Percentiles rank a stretch among this genome's conserved stretches.
Evolutionary conservation across 2,888 invertebrate species (phyloP).

Genomic region (Lepidochrysops patricia): DNA sequence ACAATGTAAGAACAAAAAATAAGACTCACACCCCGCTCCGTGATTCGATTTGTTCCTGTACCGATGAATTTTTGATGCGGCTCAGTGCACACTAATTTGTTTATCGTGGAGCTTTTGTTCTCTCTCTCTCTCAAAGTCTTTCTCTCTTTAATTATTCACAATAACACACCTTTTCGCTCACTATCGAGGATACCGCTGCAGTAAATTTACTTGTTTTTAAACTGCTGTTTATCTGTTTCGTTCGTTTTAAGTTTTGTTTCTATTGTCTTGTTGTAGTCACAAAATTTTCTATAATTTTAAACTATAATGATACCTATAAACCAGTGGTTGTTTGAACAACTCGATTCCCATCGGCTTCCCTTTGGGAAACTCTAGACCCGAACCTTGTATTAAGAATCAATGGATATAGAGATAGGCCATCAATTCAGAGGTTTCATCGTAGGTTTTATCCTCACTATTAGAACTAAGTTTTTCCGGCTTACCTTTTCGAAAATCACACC

Average conservation of each 20-base stretch:
- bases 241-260: not conserved
- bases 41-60: constrained; percentile 73
- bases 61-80: constrained; percentile 72
- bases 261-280: not conserved
- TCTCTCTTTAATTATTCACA: constrained; percentile 42
- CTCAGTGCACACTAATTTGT: constrained; percentile 73
- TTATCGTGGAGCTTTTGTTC: constrained; percentile 59
- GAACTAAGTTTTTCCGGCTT: too few species aligned
- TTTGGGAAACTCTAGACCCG: too few species aligned
- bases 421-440: too few species aligned
- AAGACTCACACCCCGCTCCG: constrained; percentile 51
- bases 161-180: constrained; percentile 29
- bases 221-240: not conserved
- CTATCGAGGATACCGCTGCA: constrained; percentile 20
- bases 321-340: too few species aligned
- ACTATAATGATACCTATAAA: too few species aligned
- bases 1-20: constrained; percentile 43
- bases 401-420: too few species aligned
- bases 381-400: too few species aligned
- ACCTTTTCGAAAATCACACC: too few species aligned
- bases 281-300: not conserved
- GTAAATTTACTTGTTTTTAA: not conserved
- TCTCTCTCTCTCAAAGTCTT: constrained; percentile 39
- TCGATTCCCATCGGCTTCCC: too few species aligned
- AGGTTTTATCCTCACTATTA: too few species aligned